Base-by-base conservation (phyloP, 2,888 invertebrate species). In the Sinelater perroti region DNA sequence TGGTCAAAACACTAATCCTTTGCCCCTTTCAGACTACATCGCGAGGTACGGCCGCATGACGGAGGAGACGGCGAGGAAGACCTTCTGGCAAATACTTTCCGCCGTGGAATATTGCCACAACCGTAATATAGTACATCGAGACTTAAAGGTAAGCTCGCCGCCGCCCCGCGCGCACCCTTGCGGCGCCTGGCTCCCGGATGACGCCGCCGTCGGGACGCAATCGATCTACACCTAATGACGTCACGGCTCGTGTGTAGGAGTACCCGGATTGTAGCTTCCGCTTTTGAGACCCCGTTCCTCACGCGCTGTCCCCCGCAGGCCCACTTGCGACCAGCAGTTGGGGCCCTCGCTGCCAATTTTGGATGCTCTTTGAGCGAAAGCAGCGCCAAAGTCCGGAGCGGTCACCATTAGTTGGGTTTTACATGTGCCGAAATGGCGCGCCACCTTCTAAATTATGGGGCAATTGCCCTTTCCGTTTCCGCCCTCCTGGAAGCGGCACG, bases 51-150 rank as follows among this genome's bases (percentile, higher is more conserved):
- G 96, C n/a, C 83, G 95, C 62, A 93, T 98, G 91, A 87, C 90
- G 14, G 98, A 98, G 80, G 85, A 89, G 63, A 91, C 94, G 49
- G 97, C 97, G 4, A 83, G 96, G 47, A 84, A 88, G 64, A 95
- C 95, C 78, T 98, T 98, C 83, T 93, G 93, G 88, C 97, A 98
- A 84, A 97, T 98, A 70, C 83, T 98, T 56, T 91, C 93, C 13
- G 97, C 97, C 49, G 95, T 98, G 60, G 94, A 97, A 78, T 97
- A 97, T 79, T 96, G 97, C 76, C 97, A 98, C 78, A 90, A 90
- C 70, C 87, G 90, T 73, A 88, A 91, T 72, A 92, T 98, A 72
- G 97, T 97, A 50, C 97, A 98, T 81, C 87, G 97, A 76, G 97
- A 97, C 84, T 88, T 97, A 75, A 97, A 97, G 87, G 89, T 88